Evolutionary conservation across 1,140 invertebrate species (phyloP), one percentile per base, ranked within the genome.

Genomic region (Hirudo medicinalis): DNA sequence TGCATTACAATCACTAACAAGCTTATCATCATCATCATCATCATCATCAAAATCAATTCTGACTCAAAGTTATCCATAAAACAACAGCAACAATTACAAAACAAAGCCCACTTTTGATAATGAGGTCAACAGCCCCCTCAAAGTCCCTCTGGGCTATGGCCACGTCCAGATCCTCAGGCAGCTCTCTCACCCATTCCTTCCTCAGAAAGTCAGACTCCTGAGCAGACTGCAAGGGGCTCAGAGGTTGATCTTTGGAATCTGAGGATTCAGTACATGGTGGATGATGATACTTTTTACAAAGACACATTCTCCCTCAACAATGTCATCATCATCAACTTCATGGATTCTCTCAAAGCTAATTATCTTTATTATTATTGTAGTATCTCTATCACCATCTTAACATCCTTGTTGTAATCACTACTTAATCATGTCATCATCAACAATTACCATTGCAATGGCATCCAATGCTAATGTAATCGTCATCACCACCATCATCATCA

Each of bases 71-170:
- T 15, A 49, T 40, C 43, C 43, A 49, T 13, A 49, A 15, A 63
- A 63, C 57, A 63, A 63, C 20, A 22, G 9, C 25, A 32, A 22
- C 22, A 32, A 60, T 4, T 15, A 27, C 4, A 60, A 43, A 5
- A 68, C 36, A 15, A 71, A 8, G 74, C 72, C 19, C 63, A 82
- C 80, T 88, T 82, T 87, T 89, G 75, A 91, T 87, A 69, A 97
- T 87, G 13, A 96, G 83, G 73, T 87, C 86, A 72, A 94, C 90
- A 22, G 95, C 93, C 78, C 94, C 90, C 81, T 97, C 92, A 81
- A 97, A 97, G 79, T 97, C 91, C 76, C 95, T 86, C 81, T 97
- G 92, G n/a, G 94, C 95, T 75, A 98, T 92, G 73, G 89, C 88
- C 22, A 97, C 94, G 84, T 99, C 94, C 29, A 99, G 83, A 81